A percentile compares a stretch with the other conserved stretches of the same genome.
Conservation (phyloP, 2,113 vertebrate genomes). For the Gavialis gangeticus region DNA sequence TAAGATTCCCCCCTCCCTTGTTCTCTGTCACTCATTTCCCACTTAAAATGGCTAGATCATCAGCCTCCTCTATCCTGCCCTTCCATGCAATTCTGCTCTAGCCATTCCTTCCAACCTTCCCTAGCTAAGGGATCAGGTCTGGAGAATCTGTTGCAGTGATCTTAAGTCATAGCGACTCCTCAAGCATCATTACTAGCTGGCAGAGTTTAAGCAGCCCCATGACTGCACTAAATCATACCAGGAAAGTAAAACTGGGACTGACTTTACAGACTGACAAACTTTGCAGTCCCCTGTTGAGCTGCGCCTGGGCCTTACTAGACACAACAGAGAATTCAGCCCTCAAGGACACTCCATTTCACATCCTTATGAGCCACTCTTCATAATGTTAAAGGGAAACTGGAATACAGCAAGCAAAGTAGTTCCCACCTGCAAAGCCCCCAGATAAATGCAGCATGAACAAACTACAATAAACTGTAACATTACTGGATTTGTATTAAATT, state of each 20-base stretch:
- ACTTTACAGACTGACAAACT: conserved; percentile 18
- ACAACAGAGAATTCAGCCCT: neutral
- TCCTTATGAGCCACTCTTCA: neutral
- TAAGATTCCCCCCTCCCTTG: neutral
- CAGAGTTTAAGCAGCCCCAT: conserved; percentile 24
- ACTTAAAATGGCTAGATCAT: neutral
- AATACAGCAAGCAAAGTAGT: conserved; percentile 29
- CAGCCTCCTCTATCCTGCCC: neutral
- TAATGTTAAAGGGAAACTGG: neutral
- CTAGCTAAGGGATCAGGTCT: neutral
- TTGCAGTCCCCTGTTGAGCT: neutral
- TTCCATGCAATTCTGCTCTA: neutral
- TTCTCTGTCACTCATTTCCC: neutral
- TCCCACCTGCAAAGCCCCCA: neutral
- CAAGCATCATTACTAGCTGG: conserved; percentile 40
- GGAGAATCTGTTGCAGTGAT: neutral
- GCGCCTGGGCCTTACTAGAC: neutral
- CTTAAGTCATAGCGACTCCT: conserved; percentile 9
- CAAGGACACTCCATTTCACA: neutral
- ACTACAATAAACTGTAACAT: neutral
- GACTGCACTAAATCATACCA: conserved; percentile 10
- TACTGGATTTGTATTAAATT: neutral
- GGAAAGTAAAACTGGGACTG: neutral
- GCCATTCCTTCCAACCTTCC: neutral
- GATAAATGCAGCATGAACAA: conserved; percentile 28